Evolutionary conservation across 2,888 invertebrate genomes (phyloP).

Genomic region (Heliconius aoede): DNA sequence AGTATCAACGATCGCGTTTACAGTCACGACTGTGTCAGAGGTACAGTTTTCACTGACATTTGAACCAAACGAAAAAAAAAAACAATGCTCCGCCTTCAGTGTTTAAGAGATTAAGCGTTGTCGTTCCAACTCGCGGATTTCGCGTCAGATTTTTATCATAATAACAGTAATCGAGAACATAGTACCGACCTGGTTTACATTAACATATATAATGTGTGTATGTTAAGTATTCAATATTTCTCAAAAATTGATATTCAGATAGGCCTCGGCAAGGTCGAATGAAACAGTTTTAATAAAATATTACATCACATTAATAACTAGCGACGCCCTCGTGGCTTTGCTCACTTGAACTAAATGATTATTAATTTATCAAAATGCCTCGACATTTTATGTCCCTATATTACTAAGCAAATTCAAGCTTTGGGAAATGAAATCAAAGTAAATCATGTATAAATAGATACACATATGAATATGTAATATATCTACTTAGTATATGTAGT

Average conservation of each 20-base stretch:
- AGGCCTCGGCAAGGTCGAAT: not conserved
- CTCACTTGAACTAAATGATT: too few species aligned
- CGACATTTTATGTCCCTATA: not conserved
- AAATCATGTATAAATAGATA: not conserved
- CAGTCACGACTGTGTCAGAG: too few species aligned
- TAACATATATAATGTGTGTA: constrained; percentile 16
- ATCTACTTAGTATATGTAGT: not conserved
- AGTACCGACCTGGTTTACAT: constrained; percentile 35
- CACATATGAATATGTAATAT: too few species aligned
- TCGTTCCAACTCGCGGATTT: constrained; percentile 31
- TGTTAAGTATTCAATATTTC: not conserved
- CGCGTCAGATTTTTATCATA: constrained; percentile 36
- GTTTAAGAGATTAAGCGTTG: constrained; percentile 21
- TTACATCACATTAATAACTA: too few species aligned
- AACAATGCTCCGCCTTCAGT: not conserved
- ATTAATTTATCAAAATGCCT: too few species aligned
- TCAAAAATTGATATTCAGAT: not conserved
- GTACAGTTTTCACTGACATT: not conserved
- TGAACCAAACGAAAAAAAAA: not conserved
- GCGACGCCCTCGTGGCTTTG: too few species aligned
- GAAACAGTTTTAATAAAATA: not conserved
- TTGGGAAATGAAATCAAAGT: not conserved
- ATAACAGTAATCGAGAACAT: constrained; percentile 35
- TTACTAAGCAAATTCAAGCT: not conserved
- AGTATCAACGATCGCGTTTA: too few species aligned